Evolutionary conservation across 2,888 invertebrate species (phyloP).

Genomic region (Erebia epiphron): DNA sequence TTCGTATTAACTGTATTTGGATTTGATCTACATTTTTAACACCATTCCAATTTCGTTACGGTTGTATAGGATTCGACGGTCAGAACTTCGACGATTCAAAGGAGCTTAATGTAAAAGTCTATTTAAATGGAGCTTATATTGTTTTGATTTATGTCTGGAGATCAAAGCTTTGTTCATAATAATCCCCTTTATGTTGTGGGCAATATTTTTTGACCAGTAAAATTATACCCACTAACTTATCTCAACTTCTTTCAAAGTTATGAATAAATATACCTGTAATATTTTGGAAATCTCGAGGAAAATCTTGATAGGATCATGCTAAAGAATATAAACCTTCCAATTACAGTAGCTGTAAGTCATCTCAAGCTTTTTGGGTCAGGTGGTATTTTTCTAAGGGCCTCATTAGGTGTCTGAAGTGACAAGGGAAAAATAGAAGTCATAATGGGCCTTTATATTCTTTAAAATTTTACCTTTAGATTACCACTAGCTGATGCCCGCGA

Average conservation of each 20-base stretch:
- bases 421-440: constrained; percentile 2
- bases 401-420: constrained; percentile 22
- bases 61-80: background rate
- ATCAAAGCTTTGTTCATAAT: constrained; percentile 4
- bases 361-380: constrained; percentile 32
- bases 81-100: background rate
- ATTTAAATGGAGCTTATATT: background rate
- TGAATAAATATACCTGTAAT: background rate
- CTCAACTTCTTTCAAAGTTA: too few relatives aligned
- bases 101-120: background rate
- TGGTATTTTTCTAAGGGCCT: constrained; percentile 24
- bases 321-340: constrained; percentile 20
- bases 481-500: background rate
- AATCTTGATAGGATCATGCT: constrained; percentile 19
- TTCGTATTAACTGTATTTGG: too few relatives aligned
- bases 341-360: constrained; percentile 23
- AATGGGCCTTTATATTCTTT: background rate
- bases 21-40: too few relatives aligned
- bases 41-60: background rate
- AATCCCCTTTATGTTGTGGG: background rate
- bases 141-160: background rate
- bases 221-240: too few relatives aligned
- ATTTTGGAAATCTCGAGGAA: background rate
- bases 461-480: background rate
- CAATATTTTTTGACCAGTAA: too few relatives aligned